Conservation (phyloP, 2,113 vertebrate species). For the Festucalex cinctus region DNA sequence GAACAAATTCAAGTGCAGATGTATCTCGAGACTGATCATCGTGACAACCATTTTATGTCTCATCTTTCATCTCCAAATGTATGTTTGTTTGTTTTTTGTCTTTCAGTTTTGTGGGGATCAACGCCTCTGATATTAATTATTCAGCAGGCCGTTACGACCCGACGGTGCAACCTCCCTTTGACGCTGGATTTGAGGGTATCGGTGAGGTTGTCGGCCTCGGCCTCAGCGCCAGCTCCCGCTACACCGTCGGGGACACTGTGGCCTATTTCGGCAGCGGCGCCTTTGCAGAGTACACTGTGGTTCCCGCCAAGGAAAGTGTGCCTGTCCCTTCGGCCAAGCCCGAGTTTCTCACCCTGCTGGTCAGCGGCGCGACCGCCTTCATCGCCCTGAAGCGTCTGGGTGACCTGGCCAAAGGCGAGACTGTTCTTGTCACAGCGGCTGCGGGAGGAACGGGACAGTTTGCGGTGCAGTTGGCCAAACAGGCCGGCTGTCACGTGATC, state of each 20-base stretch:
- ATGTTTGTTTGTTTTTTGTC: slow-evolving; percentile 4
- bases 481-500: slow-evolving; percentile 85
- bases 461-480: slow-evolving; percentile 87
- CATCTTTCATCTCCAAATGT: slow-evolving; percentile 17
- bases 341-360: slow-evolving; percentile 80
- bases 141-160: slow-evolving; percentile 84
- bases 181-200: slow-evolving; percentile 85
- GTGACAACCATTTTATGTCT: slow-evolving; percentile 8
- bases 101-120: slow-evolving; percentile 88
- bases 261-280: slow-evolving; percentile 80
- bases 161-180: slow-evolving; percentile 81
- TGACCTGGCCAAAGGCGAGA: slow-evolving; percentile 78
- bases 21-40: not conserved
- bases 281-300: slow-evolving; percentile 86
- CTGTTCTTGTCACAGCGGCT: slow-evolving; percentile 85
- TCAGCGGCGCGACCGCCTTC: slow-evolving; percentile 85
- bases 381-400: slow-evolving; percentile 85
- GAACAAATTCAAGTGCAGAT: slow-evolving; percentile 48
- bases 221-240: slow-evolving; percentile 82
- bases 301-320: slow-evolving; percentile 73
- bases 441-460: slow-evolving; percentile 91
- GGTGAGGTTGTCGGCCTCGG: slow-evolving; percentile 89
- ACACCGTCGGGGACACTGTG: slow-evolving; percentile 81
- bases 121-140: slow-evolving; percentile 92
- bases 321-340: slow-evolving; percentile 77